Base-by-base conservation (phyloP, 2,888 invertebrate species). In the Pachliopta kotzebuea region DNA sequence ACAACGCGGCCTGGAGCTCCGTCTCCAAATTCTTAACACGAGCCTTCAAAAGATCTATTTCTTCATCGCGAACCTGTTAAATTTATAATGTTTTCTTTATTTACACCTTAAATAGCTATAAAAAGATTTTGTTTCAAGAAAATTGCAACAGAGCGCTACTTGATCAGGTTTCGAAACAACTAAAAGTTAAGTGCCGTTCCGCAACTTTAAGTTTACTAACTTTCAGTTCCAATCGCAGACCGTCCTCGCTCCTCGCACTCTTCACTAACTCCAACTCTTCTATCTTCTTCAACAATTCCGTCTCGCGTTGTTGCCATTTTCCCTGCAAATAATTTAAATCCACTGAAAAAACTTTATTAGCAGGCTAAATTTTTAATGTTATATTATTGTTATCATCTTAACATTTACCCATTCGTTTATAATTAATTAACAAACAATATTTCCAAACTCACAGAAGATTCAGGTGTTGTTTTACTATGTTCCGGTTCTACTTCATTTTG, bases 21-120 rank as follows among this genome's bases (percentile, higher is more conserved):
- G 89, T 90, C 77, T 92, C 92, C 69, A 92, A 68, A 67, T 86
- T 90, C 74, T 76, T 85, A 1, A 92, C 91, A 67, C 85, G 80
- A 14, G 90, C 92, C 80, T 87, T 92, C 2, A 92, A 78, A 1
- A 92, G 82, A 62, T 93, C 92, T 29, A 92, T 85, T 74, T 93
- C 93, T 75, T 93, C 91, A 70, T 88, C 92, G 29, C 91, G 86
- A n/a, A 88, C 83, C 93, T 93, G 67, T 37, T 42, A 24, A 42
- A 42, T 29, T n/a, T n/a, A n/a, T n/a, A n/a, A n/a, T n/a, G n/a
- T n/a, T n/a, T n/a, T n/a, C n/a, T n/a, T n/a, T n/a, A n/a, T n/a
- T n/a, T n/a, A n/a, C n/a, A n/a, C n/a, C n/a, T n/a, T n/a, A 37
- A 3, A 37, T 14, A 37, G 37, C 14, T 37, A 14, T 14, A 11